Evolutionary conservation across 2,888 invertebrate species (phyloP).

Genomic region (Dryocosmus kuriphilus): DNA sequence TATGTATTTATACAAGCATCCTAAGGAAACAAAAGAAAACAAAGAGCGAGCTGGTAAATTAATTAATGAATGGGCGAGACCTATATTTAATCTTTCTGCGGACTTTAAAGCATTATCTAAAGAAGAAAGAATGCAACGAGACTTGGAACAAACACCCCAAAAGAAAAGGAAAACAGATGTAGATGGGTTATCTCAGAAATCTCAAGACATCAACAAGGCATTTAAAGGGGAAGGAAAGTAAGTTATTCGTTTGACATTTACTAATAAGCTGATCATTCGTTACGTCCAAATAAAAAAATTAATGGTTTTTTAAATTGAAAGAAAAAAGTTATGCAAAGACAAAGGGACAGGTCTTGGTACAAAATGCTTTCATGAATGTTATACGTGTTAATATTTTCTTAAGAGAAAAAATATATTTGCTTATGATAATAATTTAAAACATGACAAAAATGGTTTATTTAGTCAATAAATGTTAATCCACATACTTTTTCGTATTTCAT

Average conservation of each 20-base stretch:
- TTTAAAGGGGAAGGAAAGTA: conserved; percentile 82
- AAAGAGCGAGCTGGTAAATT: conserved; percentile 93
- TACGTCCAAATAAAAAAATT: not conserved
- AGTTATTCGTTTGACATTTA: conserved; percentile 50
- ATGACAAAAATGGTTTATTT: too few species aligned
- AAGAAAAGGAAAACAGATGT: conserved; percentile 78
- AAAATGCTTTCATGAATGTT: too few species aligned
- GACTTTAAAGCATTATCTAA: conserved; percentile 94
- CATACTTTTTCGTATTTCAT: too few species aligned
- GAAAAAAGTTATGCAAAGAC: too few species aligned
- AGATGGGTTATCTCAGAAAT: conserved; percentile 77
- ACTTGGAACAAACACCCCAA: conserved; percentile 90
- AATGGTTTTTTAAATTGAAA: too few species aligned
- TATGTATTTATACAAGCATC: conserved; percentile 99
- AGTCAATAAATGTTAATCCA: too few species aligned
- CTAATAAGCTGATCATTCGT: not conserved
- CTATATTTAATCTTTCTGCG: conserved; percentile 96
- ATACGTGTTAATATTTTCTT: too few species aligned
- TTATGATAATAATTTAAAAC: too few species aligned
- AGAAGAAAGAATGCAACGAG: conserved; percentile 96
- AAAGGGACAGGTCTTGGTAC: too few species aligned
- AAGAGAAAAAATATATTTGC: too few species aligned
- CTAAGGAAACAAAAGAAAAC: conserved; percentile 96
- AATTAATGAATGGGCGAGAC: conserved; percentile 98
- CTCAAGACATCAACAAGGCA: conserved; percentile 83